phyloP scores from a whole-genome alignment of 2,113 vertebrate genomes.

The Rhynchopsitta pachyrhyncha region DNA sequence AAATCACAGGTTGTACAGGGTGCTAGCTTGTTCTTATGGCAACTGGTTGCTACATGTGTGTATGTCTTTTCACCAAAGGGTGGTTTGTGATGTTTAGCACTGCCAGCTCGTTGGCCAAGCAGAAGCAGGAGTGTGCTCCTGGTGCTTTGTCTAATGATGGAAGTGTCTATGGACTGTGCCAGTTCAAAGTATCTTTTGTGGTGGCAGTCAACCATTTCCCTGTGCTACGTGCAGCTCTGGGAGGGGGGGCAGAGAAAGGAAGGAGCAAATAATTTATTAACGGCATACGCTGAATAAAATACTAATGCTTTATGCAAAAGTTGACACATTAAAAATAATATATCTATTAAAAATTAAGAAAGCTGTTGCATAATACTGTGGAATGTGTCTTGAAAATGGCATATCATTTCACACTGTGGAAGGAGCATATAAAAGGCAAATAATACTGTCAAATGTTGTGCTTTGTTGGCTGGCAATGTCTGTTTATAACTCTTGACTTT shows the following conservation, averaged over 20 bases:
- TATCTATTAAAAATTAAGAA: constrained; percentile 48
- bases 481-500: constrained; percentile 35
- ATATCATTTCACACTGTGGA: constrained; percentile 1
- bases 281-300: constrained; percentile 55
- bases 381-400: constrained; percentile 51
- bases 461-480: constrained; percentile 28
- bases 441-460: constrained; percentile 27
- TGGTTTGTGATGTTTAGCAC: background rate
- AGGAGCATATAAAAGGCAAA: constrained; percentile 29
- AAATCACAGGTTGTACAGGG: background rate
- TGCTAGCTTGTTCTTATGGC: background rate
- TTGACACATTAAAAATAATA: constrained; percentile 49
- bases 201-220: constrained; percentile 44
- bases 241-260: background rate
- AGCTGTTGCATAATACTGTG: constrained; percentile 31
- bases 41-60: background rate
- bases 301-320: constrained; percentile 58
- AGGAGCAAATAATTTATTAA: constrained; percentile 60
- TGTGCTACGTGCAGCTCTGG: background rate
- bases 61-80: background rate
- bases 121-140: background rate
- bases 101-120: background rate
- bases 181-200: constrained; percentile 40
- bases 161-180: background rate
- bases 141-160: constrained; percentile 9